Base-by-base conservation (phyloP, 2,888 invertebrate genomes). In the Cremastinae sp. region DNA sequence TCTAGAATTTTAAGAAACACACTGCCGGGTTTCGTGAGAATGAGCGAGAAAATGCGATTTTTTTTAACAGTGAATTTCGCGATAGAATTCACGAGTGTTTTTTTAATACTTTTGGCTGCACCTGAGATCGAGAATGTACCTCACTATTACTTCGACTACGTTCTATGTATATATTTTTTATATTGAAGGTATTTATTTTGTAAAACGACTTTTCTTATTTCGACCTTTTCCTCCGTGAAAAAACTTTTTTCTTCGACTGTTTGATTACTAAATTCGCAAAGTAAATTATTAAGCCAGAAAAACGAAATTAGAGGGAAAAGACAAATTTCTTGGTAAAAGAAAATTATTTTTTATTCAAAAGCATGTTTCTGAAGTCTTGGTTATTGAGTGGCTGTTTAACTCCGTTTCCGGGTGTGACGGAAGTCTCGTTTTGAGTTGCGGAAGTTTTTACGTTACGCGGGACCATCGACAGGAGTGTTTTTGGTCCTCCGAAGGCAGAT, bases 291-390 rank as follows among this genome's bases (percentile, higher is more conserved):
- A 28, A 9, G 41, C 9, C 2, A 12, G 9, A n/a, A 12, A 4
- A 41, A 2, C 2, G 12, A n/a, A 41, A 5, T 41, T 9, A 4
- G 41, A 41, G 9, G 9, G 2, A 8, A 53, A 8, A 41, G 4
- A n/a, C 7, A 58, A 8, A 16, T 35, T 18, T 35, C 37, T 58
- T 14, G 45, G 20, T 22, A 14, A 20, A 5, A 8, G 37, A 69
- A 20, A 47, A 68, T 81, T 86, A 87, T 81, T 87, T 87, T 83
- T 89, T 89, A 80, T 86, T 86, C 55, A 93, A 90, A 74, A 93
- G 88, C 90, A 93, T 87, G 78, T 88, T 90, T 82, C 92, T 90
- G 79, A 93, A 93, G 85, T 93, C 93, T 68, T 88, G 90, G 87
- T 93, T 93, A 80, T 88, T 91, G 80, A 92, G 81, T 20, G 86